phyloP scores from a whole-genome alignment of 2,888 invertebrate species.

The Eledona agricola region DNA sequence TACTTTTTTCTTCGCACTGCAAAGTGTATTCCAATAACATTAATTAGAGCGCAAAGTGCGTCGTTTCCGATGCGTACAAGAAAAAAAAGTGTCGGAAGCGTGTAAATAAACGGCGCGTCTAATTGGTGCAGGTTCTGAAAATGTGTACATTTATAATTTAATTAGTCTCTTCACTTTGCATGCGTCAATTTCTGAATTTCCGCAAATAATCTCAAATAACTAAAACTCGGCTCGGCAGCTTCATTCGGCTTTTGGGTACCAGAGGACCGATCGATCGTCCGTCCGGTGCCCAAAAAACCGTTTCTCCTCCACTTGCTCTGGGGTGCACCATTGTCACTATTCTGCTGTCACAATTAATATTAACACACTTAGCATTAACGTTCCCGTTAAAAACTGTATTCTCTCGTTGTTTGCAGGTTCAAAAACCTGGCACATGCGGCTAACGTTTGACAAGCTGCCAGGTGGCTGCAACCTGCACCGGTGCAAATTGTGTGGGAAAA shows the following conservation, averaged over 20 bases:
- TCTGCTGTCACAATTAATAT: conserved; percentile 58
- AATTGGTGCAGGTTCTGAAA: conserved; percentile 44
- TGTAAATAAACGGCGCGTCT: conserved; percentile 31
- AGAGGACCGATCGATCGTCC: no score
- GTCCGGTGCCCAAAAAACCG: conserved; percentile 39
- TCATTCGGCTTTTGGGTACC: conserved; percentile 45
- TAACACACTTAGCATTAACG: conserved; percentile 36
- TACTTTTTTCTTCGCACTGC: no score
- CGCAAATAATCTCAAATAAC: conserved; percentile 52
- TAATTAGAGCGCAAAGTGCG: no score
- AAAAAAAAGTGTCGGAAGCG: no score
- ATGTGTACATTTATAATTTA: conserved; percentile 38
- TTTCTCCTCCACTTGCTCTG: conserved; percentile 58
- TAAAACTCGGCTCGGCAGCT: conserved; percentile 55
- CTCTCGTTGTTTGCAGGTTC: conserved; percentile 91
- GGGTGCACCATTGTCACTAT: conserved; percentile 62
- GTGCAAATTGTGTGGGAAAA: conserved; percentile 93
- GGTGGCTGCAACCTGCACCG: conserved; percentile 93
- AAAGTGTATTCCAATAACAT: no score
- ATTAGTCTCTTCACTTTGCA: conserved; percentile 46
- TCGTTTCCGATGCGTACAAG: no score
- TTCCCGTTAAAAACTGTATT: conserved; percentile 58
- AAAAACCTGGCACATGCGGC: conserved; percentile 95
- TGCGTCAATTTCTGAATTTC: conserved; percentile 48
- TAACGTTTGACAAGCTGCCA: conserved; percentile 92